Conservation (phyloP, 2,888 invertebrate genomes). For the Scaptodrosophila latifasciaeformis region DNA sequence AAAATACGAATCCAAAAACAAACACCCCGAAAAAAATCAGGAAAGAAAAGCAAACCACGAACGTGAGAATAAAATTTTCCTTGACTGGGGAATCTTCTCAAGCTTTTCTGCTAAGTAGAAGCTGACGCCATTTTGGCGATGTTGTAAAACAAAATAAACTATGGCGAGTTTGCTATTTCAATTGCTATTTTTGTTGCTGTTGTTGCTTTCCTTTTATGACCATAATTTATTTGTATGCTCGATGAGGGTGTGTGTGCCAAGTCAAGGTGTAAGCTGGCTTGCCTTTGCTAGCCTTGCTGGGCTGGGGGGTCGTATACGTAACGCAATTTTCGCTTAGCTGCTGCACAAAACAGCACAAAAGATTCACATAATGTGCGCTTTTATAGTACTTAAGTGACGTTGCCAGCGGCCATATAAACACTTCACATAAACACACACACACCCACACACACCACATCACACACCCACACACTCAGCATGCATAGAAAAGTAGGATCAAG, state of each 20-base stretch:
- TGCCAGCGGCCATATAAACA: background rate
- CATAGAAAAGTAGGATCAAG: too few relatives aligned
- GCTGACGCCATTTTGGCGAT: background rate
- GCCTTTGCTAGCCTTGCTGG: background rate
- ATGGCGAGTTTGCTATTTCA: background rate
- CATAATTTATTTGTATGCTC: slow-evolving; percentile 49
- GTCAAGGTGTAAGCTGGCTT: background rate
- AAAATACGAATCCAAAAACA: slow-evolving; percentile 52
- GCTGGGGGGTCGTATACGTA: slow-evolving; percentile 28
- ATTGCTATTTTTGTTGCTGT: background rate
- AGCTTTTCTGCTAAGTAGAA: slow-evolving; percentile 19
- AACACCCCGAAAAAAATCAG: slow-evolving; percentile 2
- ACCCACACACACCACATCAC: background rate
- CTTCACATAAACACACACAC: background rate
- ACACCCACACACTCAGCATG: background rate
- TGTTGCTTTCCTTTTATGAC: slow-evolving; percentile 51
- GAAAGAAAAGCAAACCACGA: slow-evolving; percentile 45
- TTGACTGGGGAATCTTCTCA: background rate
- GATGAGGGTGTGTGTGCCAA: background rate
- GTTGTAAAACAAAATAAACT: background rate
- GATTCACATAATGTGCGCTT: slow-evolving; percentile 36
- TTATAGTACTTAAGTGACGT: slow-evolving; percentile 43
- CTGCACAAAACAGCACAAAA: slow-evolving; percentile 2
- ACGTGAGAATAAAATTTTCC: slow-evolving; percentile 47
- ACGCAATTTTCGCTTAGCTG: slow-evolving; percentile 5